Evolutionary conservation across 2,797 vertebrate species (phyloP), one percentile per base, ranked within the genome.

Genomic region (Sebastes hubbsi): DNA sequence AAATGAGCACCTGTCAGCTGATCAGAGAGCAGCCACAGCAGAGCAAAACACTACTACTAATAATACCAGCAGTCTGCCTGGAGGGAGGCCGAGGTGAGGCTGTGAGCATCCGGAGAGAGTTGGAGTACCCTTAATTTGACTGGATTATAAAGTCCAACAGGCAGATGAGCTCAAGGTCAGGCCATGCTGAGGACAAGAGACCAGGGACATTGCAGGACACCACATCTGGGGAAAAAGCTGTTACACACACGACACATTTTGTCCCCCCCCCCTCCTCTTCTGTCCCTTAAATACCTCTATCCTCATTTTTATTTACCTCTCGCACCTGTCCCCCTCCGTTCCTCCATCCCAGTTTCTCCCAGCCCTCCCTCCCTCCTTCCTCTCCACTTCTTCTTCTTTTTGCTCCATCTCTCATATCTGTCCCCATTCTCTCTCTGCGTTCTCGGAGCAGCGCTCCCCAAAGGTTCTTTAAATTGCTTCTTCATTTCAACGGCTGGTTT

Each of bases 381-480:
- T 66, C 34, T 24, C 7, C 4, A 13, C 55, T 64, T 49, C 38
- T 29, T 67, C 42, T 12, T 22, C 42, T 46, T 32, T 34, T 52
- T 10, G 46, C 77, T 84, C 73, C 52, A 88, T 92, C 81, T 86
- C 83, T 91, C 82, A 88, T 84, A 87, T 72, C 70, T 87, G 91
- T 89, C 90, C 89, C 77, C 84, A 87, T 90, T 94, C 90, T 82
- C 88, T 81, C 88, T 83, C 81, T 12, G 32, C 34, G 38, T 70
- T 89, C 77, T 83, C 62, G 24, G 42, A 76, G 74, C 78, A 32
- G 42, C 16, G 20, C 65, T 91, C 86, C 91, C 92, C 84, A 86
- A 89, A 94, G 92, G 85, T 92, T 91, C 74, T 87, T 88, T 76
- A 93, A 94, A 94, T 91, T 91, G 89, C 91, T 91, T 90, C 89